phyloP scores from a whole-genome alignment of 2,888 invertebrate species.

The Sarcophaga subvicina region DNA sequence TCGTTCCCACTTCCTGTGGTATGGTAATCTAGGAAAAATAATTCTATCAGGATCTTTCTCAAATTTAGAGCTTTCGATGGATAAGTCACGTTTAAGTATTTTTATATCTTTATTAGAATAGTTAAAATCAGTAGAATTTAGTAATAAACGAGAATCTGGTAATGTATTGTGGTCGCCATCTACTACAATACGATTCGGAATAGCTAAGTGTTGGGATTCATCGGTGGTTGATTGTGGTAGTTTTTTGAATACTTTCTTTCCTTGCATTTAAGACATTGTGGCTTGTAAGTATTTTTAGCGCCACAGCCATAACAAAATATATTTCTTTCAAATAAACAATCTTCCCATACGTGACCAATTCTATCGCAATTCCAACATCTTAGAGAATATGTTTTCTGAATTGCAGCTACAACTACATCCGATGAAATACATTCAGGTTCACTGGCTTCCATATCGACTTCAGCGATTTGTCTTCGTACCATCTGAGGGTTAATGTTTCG shows the following conservation, averaged over 20 bases:
- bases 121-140: too few species aligned
- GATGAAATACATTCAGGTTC: too few species aligned
- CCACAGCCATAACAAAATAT: slow-evolving; percentile 36
- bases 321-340: slow-evolving; percentile 6
- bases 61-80: too few species aligned
- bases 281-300: slow-evolving; percentile 18
- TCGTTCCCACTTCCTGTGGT: not conserved
- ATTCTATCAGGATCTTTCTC: too few species aligned
- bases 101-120: too few species aligned
- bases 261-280: slow-evolving; percentile 30
- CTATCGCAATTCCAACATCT: slow-evolving; percentile 41
- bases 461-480: slow-evolving; percentile 3
- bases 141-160: too few species aligned
- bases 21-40: not conserved
- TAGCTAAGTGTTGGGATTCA: not conserved
- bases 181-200: not conserved
- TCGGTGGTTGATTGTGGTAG: not conserved
- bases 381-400: too few species aligned
- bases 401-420: too few species aligned
- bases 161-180: not conserved
- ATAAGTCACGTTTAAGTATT: too few species aligned
- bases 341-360: not conserved
- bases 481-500: not conserved
- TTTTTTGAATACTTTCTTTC: slow-evolving; percentile 26
- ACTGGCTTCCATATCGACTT: not conserved